Conservation (phyloP, 2,888 invertebrate species). For the Tolmerus cingulatus region DNA sequence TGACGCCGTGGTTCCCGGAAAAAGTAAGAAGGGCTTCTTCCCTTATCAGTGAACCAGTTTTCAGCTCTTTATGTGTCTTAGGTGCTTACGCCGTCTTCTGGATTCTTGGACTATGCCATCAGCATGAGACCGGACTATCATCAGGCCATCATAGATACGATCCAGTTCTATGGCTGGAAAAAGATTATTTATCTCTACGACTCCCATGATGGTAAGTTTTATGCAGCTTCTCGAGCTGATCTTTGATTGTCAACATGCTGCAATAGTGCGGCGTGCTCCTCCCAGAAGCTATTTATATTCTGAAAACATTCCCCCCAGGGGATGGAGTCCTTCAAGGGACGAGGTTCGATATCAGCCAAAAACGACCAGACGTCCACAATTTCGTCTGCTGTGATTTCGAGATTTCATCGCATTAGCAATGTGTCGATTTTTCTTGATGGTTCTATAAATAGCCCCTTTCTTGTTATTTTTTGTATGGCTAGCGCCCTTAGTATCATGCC, state of each 20-base stretch:
- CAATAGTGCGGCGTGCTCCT: background rate
- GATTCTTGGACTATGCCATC: conserved; percentile 88
- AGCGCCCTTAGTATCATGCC: background rate
- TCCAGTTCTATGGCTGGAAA: conserved; percentile 87
- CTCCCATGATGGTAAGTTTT: conserved; percentile 76
- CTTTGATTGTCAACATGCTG: conserved; percentile 1
- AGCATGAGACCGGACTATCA: conserved; percentile 96
- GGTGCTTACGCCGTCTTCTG: conserved; percentile 87
- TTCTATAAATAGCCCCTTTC: background rate
- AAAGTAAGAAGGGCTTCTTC: conserved; percentile 69
- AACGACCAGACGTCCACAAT: background rate
- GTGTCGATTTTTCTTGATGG: background rate
- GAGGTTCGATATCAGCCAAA: background rate
- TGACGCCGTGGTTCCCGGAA: conserved; percentile 93
- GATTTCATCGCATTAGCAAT: background rate
- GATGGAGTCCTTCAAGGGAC: background rate
- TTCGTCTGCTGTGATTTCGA: background rate
- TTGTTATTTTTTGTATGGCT: background rate
- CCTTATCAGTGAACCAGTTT: conserved; percentile 15
- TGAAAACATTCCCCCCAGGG: background rate
- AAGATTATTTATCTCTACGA: conserved; percentile 82
- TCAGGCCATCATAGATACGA: conserved; percentile 93
- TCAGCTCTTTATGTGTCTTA: conserved; percentile 57
- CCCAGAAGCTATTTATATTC: background rate
- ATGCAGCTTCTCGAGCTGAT: background rate